Percentiles rank a stretch among this genome's conserved stretches.
These are phyloP conservation scores for Gadopsis bispinosus DNA, from an alignment of 2,797 vertebrate species.

Conservation along the genomic window DNA sequence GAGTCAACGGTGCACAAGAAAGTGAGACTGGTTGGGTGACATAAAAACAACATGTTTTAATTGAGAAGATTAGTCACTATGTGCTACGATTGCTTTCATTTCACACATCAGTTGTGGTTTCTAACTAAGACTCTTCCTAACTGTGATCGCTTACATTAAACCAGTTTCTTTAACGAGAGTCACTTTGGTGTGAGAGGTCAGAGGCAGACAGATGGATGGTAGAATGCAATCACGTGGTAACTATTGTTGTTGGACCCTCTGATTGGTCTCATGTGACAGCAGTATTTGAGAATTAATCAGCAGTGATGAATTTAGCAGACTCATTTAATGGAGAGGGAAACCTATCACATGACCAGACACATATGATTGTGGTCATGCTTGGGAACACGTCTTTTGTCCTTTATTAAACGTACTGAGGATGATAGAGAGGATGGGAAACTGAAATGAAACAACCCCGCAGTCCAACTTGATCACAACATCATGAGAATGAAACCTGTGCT, in stretches of 20 bases:
- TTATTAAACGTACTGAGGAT: not conserved
- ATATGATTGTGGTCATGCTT: not conserved
- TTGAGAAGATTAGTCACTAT: conserved; percentile 20
- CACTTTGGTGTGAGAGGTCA: conserved; percentile 1
- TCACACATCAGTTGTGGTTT: conserved; percentile 11
- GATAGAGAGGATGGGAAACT: not conserved
- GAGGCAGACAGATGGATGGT: not conserved
- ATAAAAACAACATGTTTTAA: conserved; percentile 22
- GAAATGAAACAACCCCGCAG: not conserved
- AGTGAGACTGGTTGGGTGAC: conserved; percentile 63
- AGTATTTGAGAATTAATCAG: conserved; percentile 34
- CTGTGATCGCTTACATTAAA: conserved; percentile 10
- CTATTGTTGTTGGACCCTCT: not conserved
- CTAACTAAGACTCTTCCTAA: not conserved
- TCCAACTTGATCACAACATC: not conserved
- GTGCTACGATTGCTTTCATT: conserved; percentile 8
- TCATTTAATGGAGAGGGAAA: conserved; percentile 37
- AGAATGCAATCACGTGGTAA: not conserved
- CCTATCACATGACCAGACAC: conserved; percentile 17
- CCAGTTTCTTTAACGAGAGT: conserved; percentile 39
- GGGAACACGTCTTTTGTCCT: not conserved
- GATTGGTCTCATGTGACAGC: conserved; percentile 46
- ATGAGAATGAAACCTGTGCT: not conserved
- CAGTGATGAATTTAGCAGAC: conserved; percentile 18
- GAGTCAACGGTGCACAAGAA: conserved; percentile 32